Evolutionary conservation across 92 coral and sea anemone genomes (phyloP).

Genomic region (Scolanthus callimorphus): DNA sequence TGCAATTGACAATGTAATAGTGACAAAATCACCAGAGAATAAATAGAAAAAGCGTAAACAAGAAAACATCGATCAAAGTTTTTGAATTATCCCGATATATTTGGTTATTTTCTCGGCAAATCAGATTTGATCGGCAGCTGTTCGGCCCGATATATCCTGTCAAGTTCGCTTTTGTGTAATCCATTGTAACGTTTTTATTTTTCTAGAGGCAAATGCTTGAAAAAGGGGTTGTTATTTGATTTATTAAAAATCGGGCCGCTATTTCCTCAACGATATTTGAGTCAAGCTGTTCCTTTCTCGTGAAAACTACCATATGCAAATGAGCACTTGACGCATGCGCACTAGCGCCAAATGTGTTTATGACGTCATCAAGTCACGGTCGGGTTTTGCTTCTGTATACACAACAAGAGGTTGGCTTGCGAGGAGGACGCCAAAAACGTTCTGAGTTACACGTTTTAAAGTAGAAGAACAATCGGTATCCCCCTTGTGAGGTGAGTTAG

Average conservation of each 20-base stretch:
- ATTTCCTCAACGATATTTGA: no score
- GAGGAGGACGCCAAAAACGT: slow-evolving; percentile 2
- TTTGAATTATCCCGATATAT: no score
- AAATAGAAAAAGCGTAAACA: no score
- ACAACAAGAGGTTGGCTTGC: neutral
- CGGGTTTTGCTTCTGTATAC: slow-evolving; percentile 10
- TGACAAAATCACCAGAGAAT: no score
- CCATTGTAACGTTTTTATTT: neutral
- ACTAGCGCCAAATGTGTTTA: neutral
- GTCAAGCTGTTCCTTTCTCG: neutral
- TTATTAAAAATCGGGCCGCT: no score
- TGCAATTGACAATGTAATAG: neutral
- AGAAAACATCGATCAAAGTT: no score
- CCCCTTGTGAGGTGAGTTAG: slow-evolving; percentile 5
- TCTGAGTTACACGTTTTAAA: neutral
- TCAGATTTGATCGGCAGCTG: neutral
- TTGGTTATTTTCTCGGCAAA: neutral
- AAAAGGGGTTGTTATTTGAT: no score
- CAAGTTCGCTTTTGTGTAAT: neutral
- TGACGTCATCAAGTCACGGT: slow-evolving; percentile 7
- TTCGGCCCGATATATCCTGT: neutral
- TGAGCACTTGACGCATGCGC: neutral
- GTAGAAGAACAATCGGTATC: neutral
- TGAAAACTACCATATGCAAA: slow-evolving; percentile 4
- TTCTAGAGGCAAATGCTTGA: neutral